These are phyloP conservation scores for Tenthredo scrophulariae DNA, from an alignment of 2,888 invertebrate species.

Conservation along the genomic window DNA sequence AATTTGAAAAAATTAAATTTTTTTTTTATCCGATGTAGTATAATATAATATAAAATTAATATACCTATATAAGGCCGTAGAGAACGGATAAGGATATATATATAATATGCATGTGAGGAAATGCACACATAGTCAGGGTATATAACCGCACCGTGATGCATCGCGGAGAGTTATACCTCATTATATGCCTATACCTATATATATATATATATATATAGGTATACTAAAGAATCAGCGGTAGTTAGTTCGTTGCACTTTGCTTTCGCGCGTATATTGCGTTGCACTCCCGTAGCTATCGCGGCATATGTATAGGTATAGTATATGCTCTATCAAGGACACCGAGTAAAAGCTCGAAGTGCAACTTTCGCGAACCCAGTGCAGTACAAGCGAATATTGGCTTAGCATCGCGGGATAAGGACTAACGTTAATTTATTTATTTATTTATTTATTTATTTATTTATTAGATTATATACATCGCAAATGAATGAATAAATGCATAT, in stretches of 20 bases:
- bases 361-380: not conserved
- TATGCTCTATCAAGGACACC: not conserved
- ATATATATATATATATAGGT: not conserved
- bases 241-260: slow-evolving; percentile 37
- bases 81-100: not conserved
- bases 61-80: not conserved
- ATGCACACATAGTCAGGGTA: not conserved
- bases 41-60: not conserved
- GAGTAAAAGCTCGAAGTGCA: slow-evolving; percentile 16
- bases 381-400: not conserved
- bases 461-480: no score
- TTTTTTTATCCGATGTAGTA: not conserved
- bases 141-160: not conserved
- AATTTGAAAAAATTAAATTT: no score
- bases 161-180: no score
- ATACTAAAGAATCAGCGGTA: not conserved
- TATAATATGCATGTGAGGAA: not conserved
- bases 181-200: not conserved
- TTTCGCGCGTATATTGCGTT: slow-evolving; percentile 14
- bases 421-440: not conserved
- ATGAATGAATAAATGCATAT: no score
- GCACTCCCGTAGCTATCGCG: not conserved
- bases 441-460: no score
- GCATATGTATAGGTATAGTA: not conserved
- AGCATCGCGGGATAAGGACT: not conserved